phyloP scores from a whole-genome alignment of 2,113 vertebrate genomes.

The Pomatostomus ruficeps region DNA sequence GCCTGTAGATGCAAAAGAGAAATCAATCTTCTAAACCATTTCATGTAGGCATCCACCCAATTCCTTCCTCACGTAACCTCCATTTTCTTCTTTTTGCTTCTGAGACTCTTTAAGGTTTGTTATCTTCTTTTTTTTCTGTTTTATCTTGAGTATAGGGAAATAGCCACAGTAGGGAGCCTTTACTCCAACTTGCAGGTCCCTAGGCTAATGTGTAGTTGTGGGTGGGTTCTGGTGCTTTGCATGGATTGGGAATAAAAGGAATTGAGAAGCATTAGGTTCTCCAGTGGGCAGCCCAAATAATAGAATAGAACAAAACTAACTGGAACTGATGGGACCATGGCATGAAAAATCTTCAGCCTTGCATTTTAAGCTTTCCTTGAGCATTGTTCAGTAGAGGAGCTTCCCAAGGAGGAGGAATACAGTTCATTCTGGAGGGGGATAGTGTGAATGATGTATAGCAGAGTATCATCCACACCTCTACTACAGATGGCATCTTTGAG shows the following conservation, averaged over 20 bases:
- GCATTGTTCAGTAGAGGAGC: background rate
- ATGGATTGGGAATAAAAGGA: background rate
- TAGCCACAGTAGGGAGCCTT: background rate
- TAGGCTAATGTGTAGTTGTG: too few species aligned
- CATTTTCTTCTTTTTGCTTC: background rate
- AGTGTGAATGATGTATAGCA: background rate
- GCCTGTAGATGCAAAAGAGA: background rate
- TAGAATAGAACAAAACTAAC: background rate
- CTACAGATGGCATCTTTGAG: background rate
- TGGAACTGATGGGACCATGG: background rate
- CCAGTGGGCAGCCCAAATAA: background rate
- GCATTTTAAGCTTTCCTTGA: background rate
- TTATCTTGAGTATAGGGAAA: background rate
- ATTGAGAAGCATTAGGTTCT: background rate
- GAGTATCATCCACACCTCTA: background rate
- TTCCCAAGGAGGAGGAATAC: background rate
- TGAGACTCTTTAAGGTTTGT: background rate
- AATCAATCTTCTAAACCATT: background rate
- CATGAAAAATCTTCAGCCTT: background rate
- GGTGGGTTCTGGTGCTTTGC: background rate
- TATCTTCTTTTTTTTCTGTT: background rate
- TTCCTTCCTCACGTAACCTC: background rate
- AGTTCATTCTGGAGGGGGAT: background rate
- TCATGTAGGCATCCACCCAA: background rate
- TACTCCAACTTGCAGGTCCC: background rate